Evolutionary conservation across 1,140 invertebrate species (phyloP).

Genomic region (Lepidurus packardi): DNA sequence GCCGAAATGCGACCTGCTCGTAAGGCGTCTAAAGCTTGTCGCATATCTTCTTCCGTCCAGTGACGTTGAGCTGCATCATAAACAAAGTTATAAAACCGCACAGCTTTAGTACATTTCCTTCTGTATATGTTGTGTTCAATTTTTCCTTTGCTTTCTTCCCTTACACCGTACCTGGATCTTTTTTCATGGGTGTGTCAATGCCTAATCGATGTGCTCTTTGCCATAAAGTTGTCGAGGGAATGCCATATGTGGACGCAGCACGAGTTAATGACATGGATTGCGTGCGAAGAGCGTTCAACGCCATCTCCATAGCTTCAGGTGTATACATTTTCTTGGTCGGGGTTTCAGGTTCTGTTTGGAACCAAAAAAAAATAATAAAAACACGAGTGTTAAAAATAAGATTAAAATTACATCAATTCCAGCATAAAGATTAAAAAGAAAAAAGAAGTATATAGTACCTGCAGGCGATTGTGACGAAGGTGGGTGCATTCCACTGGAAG

Average conservation of each 20-base stretch:
- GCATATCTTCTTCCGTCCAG: slow-evolving; percentile 78
- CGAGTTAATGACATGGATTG: slow-evolving; percentile 82
- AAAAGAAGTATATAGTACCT: slow-evolving; percentile 23
- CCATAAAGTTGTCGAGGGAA: slow-evolving; percentile 83
- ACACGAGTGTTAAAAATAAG: no score
- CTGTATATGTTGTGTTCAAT: not conserved
- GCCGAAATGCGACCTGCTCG: slow-evolving; percentile 76
- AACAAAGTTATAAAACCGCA: not conserved
- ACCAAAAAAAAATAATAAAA: slow-evolving; percentile 24
- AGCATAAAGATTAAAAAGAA: not conserved
- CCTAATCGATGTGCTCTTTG: slow-evolving; percentile 75
- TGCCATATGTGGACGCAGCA: slow-evolving; percentile 72
- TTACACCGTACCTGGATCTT: slow-evolving; percentile 27
- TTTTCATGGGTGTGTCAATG: slow-evolving; percentile 81
- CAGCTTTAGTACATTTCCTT: not conserved
- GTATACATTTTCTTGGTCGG: slow-evolving; percentile 65
- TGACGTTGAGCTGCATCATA: slow-evolving; percentile 28
- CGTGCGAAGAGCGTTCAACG: slow-evolving; percentile 72
- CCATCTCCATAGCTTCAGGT: slow-evolving; percentile 79
- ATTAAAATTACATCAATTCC: no score
- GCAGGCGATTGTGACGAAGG: slow-evolving; percentile 35
- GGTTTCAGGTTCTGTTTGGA: slow-evolving; percentile 32
- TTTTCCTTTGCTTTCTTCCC: not conserved
- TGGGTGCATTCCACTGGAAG: slow-evolving; percentile 44
- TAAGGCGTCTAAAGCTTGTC: slow-evolving; percentile 69